phyloP scores from a whole-genome alignment of 2,888 invertebrate genomes.

The Drosophila gaucha region DNA sequence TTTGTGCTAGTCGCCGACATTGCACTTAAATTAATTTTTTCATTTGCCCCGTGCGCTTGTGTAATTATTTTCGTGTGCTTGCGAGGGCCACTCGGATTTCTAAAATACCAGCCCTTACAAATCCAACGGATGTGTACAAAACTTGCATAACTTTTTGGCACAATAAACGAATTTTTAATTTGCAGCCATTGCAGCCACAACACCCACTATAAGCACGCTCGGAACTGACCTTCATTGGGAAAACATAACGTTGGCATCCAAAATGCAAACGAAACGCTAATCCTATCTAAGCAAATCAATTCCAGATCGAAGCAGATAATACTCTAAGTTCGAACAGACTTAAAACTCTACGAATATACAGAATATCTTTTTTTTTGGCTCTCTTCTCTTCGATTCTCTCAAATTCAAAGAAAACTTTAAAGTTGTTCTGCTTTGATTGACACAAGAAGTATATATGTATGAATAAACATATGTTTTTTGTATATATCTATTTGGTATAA shows the following conservation, averaged over 20 bases:
- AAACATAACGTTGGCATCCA: conserved; percentile 42
- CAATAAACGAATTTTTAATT: conserved; percentile 80
- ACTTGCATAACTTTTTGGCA: conserved; percentile 68
- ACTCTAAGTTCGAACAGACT: conserved; percentile 19
- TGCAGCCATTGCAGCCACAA: conserved; percentile 46
- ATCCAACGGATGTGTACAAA: conserved; percentile 25
- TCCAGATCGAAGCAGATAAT: conserved; percentile 25
- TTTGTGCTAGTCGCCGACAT: conserved; percentile 59
- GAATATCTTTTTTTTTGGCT: no score
- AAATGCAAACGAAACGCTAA: conserved; percentile 42
- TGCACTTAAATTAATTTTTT: conserved; percentile 55
- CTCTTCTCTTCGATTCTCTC: no score
- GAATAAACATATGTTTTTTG: no score
- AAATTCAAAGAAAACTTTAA: no score
- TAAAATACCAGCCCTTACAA: conserved; percentile 39
- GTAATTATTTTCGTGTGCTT: conserved; percentile 67
- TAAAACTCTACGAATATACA: no score
- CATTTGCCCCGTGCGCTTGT: conserved; percentile 35
- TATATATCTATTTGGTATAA: no score
- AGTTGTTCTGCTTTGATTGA: no score
- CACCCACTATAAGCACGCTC: conserved; percentile 15
- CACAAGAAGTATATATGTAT: no score
- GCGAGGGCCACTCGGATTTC: conserved; percentile 46
- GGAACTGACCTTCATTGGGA: conserved; percentile 42
- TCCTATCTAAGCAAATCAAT: conserved; percentile 21